Conservation (phyloP, 2,888 invertebrate species). For the Loripinus fragilis region DNA sequence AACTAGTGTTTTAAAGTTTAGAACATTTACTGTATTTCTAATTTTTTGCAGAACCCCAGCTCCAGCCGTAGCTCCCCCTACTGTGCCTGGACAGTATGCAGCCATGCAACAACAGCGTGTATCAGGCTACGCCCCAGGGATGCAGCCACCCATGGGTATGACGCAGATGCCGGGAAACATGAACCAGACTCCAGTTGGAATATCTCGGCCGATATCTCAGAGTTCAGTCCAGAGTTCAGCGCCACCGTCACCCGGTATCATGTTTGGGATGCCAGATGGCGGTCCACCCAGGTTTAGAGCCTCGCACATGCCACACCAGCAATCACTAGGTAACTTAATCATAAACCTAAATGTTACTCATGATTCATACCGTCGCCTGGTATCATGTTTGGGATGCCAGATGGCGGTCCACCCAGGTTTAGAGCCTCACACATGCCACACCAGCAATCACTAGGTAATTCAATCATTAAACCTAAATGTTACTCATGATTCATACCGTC, state of each 20-base stretch:
- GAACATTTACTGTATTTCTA: too few relatives aligned
- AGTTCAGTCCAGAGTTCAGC: slow-evolving; percentile 7
- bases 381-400: not conserved
- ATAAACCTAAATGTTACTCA: too few relatives aligned
- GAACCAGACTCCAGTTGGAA: slow-evolving; percentile 70
- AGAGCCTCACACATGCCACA: slow-evolving; percentile 12
- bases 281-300: slow-evolving; percentile 4
- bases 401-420: not conserved
- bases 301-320: slow-evolving; percentile 16
- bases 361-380: not conserved
- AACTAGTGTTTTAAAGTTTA: too few relatives aligned
- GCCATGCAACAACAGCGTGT: slow-evolving; percentile 84
- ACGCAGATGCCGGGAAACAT: slow-evolving; percentile 44
- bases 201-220: slow-evolving; percentile 72
- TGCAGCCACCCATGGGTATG: slow-evolving; percentile 46
- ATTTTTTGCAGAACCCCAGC: slow-evolving; percentile 88
- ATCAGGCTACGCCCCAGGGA: slow-evolving; percentile 42
- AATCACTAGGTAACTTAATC: slow-evolving; percentile 13
- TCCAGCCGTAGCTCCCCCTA: slow-evolving; percentile 97
- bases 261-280: not conserved
- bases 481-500: too few relatives aligned
- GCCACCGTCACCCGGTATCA: not conserved
- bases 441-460: slow-evolving; percentile 13
- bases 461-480: too few relatives aligned
- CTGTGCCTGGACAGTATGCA: slow-evolving; percentile 93